Evolutionary conservation across 2,797 vertebrate species (phyloP).

Genomic region (Chelon labrosus): DNA sequence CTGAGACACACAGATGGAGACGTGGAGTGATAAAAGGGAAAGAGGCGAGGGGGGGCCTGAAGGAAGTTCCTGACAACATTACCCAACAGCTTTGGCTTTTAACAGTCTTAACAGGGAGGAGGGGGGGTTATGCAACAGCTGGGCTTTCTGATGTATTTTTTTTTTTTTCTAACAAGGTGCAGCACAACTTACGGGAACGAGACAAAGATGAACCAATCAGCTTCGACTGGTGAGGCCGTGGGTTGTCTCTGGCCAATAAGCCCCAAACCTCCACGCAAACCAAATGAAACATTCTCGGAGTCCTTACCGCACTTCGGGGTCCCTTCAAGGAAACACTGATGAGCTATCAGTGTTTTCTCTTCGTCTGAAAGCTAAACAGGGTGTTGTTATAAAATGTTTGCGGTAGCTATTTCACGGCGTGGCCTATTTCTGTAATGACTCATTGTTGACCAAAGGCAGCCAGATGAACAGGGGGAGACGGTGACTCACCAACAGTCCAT

Average conservation of each 20-base stretch:
- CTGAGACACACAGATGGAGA: conserved; percentile 18
- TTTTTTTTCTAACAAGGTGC: conserved; percentile 16
- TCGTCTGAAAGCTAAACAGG: conserved; percentile 31
- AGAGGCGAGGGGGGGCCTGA: background rate
- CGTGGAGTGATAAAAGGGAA: background rate
- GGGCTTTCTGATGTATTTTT: conserved; percentile 58
- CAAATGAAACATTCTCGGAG: conserved; percentile 25
- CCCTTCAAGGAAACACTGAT: conserved; percentile 3
- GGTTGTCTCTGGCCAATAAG: conserved; percentile 6
- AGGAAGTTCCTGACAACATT: conserved; percentile 56
- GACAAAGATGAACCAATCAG: conserved; percentile 45
- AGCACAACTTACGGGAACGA: conserved; percentile 50
- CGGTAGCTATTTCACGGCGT: conserved; percentile 19
- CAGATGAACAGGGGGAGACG: conserved; percentile 40
- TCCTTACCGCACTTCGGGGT: conserved; percentile 20
- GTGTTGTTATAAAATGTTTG: conserved; percentile 13
- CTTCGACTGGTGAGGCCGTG: background rate
- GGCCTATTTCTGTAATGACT: conserved; percentile 61
- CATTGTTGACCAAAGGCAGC: conserved; percentile 50
- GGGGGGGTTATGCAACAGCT: conserved; percentile 48
- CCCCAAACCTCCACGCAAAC: background rate
- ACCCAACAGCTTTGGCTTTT: conserved; percentile 50
- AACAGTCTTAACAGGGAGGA: conserved; percentile 42
- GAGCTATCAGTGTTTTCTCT: conserved; percentile 17
- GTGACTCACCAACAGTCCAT: conserved; percentile 63